Conservation (phyloP, 1,140 invertebrate genomes). For the Aradophagus sp. region DNA sequence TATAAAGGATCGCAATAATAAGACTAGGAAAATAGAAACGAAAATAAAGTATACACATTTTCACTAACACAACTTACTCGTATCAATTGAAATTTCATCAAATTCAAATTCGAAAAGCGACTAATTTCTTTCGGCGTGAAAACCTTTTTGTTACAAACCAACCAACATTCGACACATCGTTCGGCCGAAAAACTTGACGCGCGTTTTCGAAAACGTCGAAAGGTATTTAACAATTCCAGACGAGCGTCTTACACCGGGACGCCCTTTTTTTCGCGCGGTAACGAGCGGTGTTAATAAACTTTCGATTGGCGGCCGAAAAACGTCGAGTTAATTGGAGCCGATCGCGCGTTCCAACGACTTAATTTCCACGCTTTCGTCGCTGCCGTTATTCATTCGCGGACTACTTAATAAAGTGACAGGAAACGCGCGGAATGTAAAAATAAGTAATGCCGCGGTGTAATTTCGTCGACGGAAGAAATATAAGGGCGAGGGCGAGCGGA, state of each 20-base stretch:
- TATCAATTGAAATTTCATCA: too few species aligned
- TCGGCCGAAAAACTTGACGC: constrained; percentile 46
- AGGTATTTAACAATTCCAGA: constrained; percentile 10
- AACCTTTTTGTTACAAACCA: too few species aligned
- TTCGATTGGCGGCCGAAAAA: constrained; percentile 20
- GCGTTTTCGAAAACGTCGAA: not conserved
- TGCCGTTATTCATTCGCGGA: not conserved
- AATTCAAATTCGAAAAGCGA: too few species aligned
- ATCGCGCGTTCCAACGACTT: not conserved
- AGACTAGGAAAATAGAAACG: too few species aligned
- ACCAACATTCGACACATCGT: not conserved
- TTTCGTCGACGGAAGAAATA: not conserved
- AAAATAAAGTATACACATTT: too few species aligned
- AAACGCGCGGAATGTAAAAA: constrained; percentile 1
- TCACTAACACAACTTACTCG: too few species aligned
- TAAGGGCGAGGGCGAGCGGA: constrained; percentile 3
- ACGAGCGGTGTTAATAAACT: constrained; percentile 15
- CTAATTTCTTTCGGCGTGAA: too few species aligned
- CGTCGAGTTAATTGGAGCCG: constrained; percentile 10
- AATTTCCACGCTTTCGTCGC: not conserved
- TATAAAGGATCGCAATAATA: too few species aligned
- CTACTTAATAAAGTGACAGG: not conserved
- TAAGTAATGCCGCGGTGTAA: not conserved
- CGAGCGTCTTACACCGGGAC: too few species aligned
- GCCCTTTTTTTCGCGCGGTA: too few species aligned